Evolutionary conservation across 2,113 vertebrate species (phyloP).

Genomic region (Heteronetta atricapilla): DNA sequence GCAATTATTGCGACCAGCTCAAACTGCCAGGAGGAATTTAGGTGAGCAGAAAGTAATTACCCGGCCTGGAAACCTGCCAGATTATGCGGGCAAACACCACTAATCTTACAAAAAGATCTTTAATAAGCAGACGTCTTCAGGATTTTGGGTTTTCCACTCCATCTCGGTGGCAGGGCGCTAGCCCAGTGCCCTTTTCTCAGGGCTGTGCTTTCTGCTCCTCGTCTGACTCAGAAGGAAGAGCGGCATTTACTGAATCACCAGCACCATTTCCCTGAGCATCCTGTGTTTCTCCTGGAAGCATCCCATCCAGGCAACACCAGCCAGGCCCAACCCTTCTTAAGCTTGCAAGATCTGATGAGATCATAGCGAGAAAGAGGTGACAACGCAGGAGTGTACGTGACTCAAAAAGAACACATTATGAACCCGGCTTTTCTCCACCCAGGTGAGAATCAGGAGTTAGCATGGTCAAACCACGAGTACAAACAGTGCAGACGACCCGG

Average conservation of each 20-base stretch:
- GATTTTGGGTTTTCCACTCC: neutral
- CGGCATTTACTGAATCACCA: conserved; percentile 46
- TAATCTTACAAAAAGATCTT: neutral
- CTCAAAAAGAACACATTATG: conserved; percentile 46
- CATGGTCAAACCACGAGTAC: neutral
- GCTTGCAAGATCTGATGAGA: conserved; percentile 57
- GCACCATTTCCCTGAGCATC: conserved; percentile 46
- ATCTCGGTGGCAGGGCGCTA: neutral
- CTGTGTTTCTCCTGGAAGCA: conserved; percentile 56
- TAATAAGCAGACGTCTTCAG: neutral
- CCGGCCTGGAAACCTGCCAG: neutral
- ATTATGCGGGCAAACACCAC: neutral
- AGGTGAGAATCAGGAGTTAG: conserved; percentile 41
- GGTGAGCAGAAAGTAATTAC: conserved; percentile 12
- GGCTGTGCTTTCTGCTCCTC: neutral
- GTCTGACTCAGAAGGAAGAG: conserved; percentile 54
- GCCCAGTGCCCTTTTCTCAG: neutral
- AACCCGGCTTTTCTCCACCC: neutral
- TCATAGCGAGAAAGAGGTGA: conserved; percentile 52
- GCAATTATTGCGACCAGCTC: conserved; percentile 9
- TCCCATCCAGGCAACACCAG: conserved; percentile 13
- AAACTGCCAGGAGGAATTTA: conserved; percentile 29
- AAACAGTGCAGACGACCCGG: neutral
- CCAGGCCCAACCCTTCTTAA: conserved; percentile 50
- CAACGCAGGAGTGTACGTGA: conserved; percentile 40